Base-by-base conservation (phyloP, 64 coral and sea anemone genomes). In the Orbicella faveolata region DNA sequence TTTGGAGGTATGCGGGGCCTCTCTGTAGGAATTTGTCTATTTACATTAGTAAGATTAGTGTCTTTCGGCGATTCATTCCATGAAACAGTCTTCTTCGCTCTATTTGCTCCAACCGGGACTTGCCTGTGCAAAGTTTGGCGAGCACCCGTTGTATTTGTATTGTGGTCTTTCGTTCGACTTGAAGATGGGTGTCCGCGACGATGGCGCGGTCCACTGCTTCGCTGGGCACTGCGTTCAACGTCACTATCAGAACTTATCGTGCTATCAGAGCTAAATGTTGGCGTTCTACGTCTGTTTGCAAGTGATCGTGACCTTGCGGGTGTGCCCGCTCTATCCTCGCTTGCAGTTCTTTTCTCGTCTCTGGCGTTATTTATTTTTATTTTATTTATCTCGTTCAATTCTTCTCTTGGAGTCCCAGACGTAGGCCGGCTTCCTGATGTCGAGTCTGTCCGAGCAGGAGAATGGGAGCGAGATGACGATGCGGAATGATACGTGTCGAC, bases 401-500 rank as follows among this genome's bases (percentile, higher is more conserved):
- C 36, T 4, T 73, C 18, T 88, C 66, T 55, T 52, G 20, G 68
- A 87, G 33, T 75, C 0, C 82, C 82, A 59, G 82, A 85, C 0
- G 61, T 91, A 20, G 51, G 54, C 30, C 63, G 78, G 34, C 82
- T 73, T 69, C 69, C 86, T 59, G 86, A 75, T 35, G 52, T 87
- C 11, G 41, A 74, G 41, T 75, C 61, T 75, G 87, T 77, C 54
- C 75, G 74, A 73, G 63, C 65, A 36, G 90, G 90, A 61, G 90
- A 92, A 51, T 92, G 90, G 83, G 90, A 92, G 0, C 90, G 74
- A 73, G 90, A 92, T 34, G 90, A 92, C 36, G 83, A 79, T 34
- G 75, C 20, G 8, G 90, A 92, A 73, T 61, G 37, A 52, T 44
- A 85, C 25, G 34, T 30, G 35, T 73, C 82, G 25, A 35, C 39